Evolutionary conservation across 2,888 invertebrate species (phyloP).

Genomic region (Cosmia trapezina): DNA sequence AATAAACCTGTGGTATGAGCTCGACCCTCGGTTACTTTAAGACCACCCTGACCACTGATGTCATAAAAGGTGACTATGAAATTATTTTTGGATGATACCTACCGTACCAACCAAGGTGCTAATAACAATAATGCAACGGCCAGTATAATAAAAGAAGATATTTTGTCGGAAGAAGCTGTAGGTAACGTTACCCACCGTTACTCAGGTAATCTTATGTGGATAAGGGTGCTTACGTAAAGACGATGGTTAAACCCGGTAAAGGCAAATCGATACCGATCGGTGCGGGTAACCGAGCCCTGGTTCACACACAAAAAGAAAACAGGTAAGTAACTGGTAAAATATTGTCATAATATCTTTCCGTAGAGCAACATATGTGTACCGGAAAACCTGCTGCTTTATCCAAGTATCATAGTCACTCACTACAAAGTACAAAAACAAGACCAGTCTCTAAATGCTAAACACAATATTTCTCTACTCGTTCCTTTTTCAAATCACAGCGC

Average conservation of each 20-base stretch:
- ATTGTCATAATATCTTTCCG: not conserved
- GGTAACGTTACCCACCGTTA: not conserved
- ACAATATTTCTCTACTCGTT: not conserved
- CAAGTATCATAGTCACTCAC: not conserved
- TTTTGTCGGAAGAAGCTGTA: not conserved
- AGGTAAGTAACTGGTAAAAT: not conserved
- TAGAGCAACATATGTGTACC: not conserved
- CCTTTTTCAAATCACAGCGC: slow-evolving; percentile 17
- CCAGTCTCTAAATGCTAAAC: not conserved
- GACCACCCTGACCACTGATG: slow-evolving; percentile 44
- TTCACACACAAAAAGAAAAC: too few species aligned
- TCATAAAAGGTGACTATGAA: slow-evolving; percentile 36
- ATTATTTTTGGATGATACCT: slow-evolving; percentile 29
- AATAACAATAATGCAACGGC: not conserved
- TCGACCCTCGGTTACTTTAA: slow-evolving; percentile 31
- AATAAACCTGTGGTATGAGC: slow-evolving; percentile 43
- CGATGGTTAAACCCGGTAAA: too few species aligned
- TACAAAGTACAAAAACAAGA: not conserved
- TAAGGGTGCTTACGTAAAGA: not conserved
- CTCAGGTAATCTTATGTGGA: too few species aligned
- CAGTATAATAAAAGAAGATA: not conserved
- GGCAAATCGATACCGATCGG: not conserved
- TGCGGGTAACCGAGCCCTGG: not conserved
- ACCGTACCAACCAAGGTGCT: not conserved
- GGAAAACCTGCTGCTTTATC: not conserved